Conservation (phyloP, 2,888 invertebrate species). For the Craniophora ligustri region DNA sequence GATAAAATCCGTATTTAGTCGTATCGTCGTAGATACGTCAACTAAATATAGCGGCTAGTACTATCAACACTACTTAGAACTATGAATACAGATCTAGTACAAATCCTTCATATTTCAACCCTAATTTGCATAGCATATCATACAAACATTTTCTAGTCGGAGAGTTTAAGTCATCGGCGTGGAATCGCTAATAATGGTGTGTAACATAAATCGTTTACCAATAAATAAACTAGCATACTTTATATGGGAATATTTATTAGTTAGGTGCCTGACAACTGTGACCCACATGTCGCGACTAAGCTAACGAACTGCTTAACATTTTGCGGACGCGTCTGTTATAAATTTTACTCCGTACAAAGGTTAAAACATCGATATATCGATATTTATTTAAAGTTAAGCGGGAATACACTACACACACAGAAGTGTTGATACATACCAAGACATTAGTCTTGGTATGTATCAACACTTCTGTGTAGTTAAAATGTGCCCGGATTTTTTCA, state of each 20-base stretch:
- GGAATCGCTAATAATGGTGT: slow-evolving; percentile 35
- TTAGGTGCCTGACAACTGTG: slow-evolving; percentile 40
- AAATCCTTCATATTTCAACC: slow-evolving; percentile 17
- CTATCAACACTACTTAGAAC: no score
- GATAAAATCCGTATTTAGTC: no score
- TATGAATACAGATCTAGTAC: slow-evolving; percentile 6
- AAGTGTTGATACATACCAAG: no score
- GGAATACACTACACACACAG: no score
- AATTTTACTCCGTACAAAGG: slow-evolving; percentile 65
- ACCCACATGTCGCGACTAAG: slow-evolving; percentile 53
- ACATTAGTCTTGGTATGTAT: no score
- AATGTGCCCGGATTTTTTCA: no score
- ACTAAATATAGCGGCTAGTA: no score
- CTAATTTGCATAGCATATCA: slow-evolving; percentile 6
- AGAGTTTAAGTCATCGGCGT: slow-evolving; percentile 17
- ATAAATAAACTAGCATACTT: slow-evolving; percentile 46
- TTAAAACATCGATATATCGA: slow-evolving; percentile 54
- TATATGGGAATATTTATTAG: slow-evolving; percentile 53
- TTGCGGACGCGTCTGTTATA: slow-evolving; percentile 65
- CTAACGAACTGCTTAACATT: slow-evolving; percentile 75
- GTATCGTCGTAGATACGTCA: no score
- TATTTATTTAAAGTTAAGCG: slow-evolving; percentile 28
- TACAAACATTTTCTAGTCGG: slow-evolving; percentile 12
- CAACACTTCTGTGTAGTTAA: no score
- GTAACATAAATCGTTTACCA: slow-evolving; percentile 27